Evolutionary conservation across 2,888 invertebrate genomes (phyloP), one percentile per base, ranked within the genome.

Genomic region (Pseudoips prasinana): DNA sequence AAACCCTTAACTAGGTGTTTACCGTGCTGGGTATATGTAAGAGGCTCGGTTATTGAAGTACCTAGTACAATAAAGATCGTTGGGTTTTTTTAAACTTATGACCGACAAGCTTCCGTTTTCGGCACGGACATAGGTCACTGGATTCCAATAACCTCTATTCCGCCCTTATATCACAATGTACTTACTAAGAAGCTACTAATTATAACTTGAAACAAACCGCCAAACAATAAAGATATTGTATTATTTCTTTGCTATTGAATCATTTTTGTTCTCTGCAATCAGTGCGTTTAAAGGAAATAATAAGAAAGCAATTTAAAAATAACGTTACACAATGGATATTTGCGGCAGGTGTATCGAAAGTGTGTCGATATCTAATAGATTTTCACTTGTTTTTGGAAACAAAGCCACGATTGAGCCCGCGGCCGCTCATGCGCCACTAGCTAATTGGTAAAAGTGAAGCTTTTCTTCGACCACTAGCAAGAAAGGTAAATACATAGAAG

Each of bases 371-470:
- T 64, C 65, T 52, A 66, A 56, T 63, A 65, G 63, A 73, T 77
- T 80, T 81, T 82, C 77, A 79, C 78, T 78, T 73, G 74, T 79
- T 81, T 78, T 70, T 29, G 73, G 70, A 79, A 83, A 85, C 84
- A 86, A 84, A 77, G 82, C 69, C 39, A 32, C 45, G 55, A 53
- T 62, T 82, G 73, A 75, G 20, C 7, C 14, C 14, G 14, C 56
- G 57, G 52, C 45, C 55, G 67, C 59, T 71, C 76, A 74, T 72
- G 77, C 69, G 60, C 56, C 51, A 55, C 56, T 46, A 64, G 64
- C 67, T 85, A 87, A 87, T 87, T 85, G 83, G 87, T 84, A 87
- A 87, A 86, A 88, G 84, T 84, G 70, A 73, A 70, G 73, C 70
- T 80, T 77, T 81, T 73, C 73, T 72, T 75, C 72, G 70, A 67